Base-by-base conservation (phyloP, 2,888 invertebrate genomes). In the Brachylomia viminalis region DNA sequence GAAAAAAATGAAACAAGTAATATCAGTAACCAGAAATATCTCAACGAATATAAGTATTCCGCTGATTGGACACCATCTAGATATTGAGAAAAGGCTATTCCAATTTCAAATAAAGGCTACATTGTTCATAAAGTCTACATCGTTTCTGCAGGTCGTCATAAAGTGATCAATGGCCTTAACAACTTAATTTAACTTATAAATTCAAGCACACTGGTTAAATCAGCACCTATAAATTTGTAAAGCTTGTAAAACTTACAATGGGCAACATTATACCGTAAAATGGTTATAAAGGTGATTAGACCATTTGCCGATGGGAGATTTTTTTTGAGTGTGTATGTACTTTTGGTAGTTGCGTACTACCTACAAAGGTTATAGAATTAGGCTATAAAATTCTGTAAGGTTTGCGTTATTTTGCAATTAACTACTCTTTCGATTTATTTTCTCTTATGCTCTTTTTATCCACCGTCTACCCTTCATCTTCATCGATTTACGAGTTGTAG, bases 101-200 rank as follows among this genome's bases (percentile, higher is more conserved):
- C 8, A 61, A 69, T 33, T 58, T 65, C 13, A 56, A 38, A 33
- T 61, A 33, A 79, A 61, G 56, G 38, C 27, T 15, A 69, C 33
- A 83, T 45, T 38, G 20, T 61, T 52, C 20, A 58, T 72, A 75
- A 62, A 74, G 17, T 17, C 52, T 15, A 52, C 70, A 56, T 65
- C n/a, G 58, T 45, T 74, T 71, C 67, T 67, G 71, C 75, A 47
- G 49, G 1, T 47, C 23, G 23, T 72, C 66, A 62, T 86, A 84
- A 87, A 87, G 30, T 80, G 54, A 80, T 84, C 72, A 74, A 68
- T 64, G 64, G 38, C n/a, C 23, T n/a, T 68, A 83, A 87, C 84
- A 74, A 80, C 86, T 72, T 85, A 84, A 87, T 87, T 42, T 42
- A 42, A 42, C 54, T 74, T 52, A 72, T 74, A 72, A 73, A 68